Percentiles rank a stretch among this genome's conserved stretches.
Evolutionary conservation across 1,140 invertebrate species (phyloP).

Genomic region (Rhagoletis zephyria): DNA sequence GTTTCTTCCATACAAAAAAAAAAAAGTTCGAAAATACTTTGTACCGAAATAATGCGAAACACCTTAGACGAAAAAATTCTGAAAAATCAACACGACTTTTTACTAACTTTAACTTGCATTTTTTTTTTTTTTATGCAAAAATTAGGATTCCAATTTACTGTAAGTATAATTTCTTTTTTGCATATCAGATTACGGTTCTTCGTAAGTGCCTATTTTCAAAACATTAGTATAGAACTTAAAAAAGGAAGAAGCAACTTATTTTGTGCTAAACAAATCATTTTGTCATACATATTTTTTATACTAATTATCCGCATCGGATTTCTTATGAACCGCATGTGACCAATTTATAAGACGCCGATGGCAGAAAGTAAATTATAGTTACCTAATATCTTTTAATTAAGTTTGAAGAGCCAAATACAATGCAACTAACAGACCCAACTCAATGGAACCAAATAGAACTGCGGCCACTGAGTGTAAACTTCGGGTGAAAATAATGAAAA

Average conservation of each 20-base stretch:
- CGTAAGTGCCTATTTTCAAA: too few relatives aligned
- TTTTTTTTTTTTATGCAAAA: too few relatives aligned
- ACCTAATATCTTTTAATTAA: conserved; percentile 51
- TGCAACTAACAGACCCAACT: not conserved
- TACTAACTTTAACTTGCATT: too few relatives aligned
- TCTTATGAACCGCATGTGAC: not conserved
- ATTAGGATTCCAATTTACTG: too few relatives aligned
- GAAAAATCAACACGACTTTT: too few relatives aligned
- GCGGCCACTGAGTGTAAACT: not conserved
- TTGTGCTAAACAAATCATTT: not conserved
- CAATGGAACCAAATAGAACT: not conserved
- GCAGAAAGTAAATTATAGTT: not conserved
- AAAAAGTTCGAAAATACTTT: too few relatives aligned
- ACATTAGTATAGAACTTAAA: not conserved
- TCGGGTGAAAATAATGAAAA: not conserved
- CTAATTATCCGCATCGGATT: not conserved
- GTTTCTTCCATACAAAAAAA: too few relatives aligned
- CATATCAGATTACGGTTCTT: too few relatives aligned
- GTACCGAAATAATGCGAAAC: too few relatives aligned
- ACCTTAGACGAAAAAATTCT: too few relatives aligned
- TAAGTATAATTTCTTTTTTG: too few relatives aligned
- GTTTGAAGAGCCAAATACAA: not conserved
- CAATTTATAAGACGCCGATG: not conserved
- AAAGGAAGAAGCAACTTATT: not conserved
- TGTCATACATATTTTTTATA: not conserved